Evolutionary conservation across 2,113 vertebrate genomes (phyloP), one percentile per base, ranked within the genome.

Genomic region (Caranx melampygus): DNA sequence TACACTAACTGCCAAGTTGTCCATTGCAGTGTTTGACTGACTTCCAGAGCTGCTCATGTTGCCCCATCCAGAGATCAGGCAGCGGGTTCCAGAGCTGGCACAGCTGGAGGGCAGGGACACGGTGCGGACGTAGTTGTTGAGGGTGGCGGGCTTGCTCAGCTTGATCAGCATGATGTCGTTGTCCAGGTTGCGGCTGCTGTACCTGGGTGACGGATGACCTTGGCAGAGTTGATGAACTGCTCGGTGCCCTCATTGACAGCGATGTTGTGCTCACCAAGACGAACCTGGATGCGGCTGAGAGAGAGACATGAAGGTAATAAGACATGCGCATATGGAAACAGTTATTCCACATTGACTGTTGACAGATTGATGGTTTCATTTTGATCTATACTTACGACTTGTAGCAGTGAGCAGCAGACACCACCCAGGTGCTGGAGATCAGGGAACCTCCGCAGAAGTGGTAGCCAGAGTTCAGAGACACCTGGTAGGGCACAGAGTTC

Each of bases 161-260:
- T 97, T 97, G 86, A 97, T 94, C 75, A 97, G 86, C 97, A 97
- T 97, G 93, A 97, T 95, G 94, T 97, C 96, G 0, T 96, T 95
- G 88, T 97, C 94, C 40, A 96, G 94, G 85, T 72, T 94, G 62
- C 20, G 16, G 40, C 87, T 83, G 79, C 57, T 91, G 69, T 95
- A 96, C 1, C 8, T 11, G 1, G 94, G 54, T 97, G 95, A 4
- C 61, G 89, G 93, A 96, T 92, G 79, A 94, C 61, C 42, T 7
- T 88, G 0, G 75, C 60, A 0, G 95, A 93, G 3, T 40, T 3
- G 34, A 95, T 92, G 84, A 94, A 91, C 83, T 96, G 95, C 92
- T 96, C 95, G 0, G 93, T 90, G 49, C 91, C 91, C n/a, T 96
- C 96, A 0, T 2, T 86, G 72, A 74, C 72, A 1, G 70, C 92